A percentile compares a stretch with the other conserved stretches of the same genome.
Conservation (phyloP, 2,888 invertebrate genomes). For the Harpalus rubripes region DNA sequence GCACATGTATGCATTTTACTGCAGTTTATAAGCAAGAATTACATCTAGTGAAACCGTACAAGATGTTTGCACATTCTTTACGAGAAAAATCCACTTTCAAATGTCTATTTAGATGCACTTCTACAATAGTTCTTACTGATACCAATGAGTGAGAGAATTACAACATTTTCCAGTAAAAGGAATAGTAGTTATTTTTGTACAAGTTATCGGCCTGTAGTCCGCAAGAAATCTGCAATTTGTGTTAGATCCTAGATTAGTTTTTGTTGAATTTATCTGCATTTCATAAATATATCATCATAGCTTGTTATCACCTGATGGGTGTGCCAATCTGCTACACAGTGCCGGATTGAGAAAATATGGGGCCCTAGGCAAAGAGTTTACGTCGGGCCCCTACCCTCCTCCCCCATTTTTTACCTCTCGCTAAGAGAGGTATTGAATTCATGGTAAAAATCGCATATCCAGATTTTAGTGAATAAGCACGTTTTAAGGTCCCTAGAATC, state of each 20-base stretch:
- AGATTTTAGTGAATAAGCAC: too few species aligned
- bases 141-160: neutral
- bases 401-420: too few species aligned
- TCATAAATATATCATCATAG: neutral
- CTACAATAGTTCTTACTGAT: neutral
- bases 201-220: neutral
- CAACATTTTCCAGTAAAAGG: neutral
- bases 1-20: neutral
- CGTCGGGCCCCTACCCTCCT: too few species aligned
- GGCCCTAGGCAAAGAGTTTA: too few species aligned
- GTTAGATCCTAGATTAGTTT: neutral
- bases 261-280: neutral
- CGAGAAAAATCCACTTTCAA: conserved; percentile 2
- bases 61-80: conserved; percentile 6
- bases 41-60: neutral
- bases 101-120: neutral
- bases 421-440: too few species aligned
- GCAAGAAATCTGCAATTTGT: neutral
- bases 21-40: conserved; percentile 2
- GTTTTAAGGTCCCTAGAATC: too few species aligned
- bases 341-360: too few species aligned
- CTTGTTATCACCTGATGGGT: too few species aligned
- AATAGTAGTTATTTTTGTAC: neutral
- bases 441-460: too few species aligned
- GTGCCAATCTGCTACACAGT: too few species aligned